phyloP scores from a whole-genome alignment of 2,797 vertebrate species.

The Monodelphis domestica region DNA sequence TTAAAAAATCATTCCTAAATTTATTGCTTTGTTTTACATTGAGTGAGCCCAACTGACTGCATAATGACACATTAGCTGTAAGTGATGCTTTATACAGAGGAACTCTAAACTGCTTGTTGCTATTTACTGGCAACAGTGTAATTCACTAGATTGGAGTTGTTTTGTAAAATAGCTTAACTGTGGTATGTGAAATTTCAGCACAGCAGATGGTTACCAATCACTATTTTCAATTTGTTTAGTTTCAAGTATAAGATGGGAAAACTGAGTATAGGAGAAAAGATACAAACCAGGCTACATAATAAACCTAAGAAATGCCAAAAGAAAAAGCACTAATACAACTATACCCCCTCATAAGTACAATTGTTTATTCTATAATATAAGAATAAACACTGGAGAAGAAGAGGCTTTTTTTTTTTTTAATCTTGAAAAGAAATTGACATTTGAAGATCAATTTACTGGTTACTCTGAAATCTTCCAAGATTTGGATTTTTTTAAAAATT shows the following conservation, averaged over 20 bases:
- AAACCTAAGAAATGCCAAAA: conserved; percentile 69
- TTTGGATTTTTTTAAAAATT: conserved; percentile 73
- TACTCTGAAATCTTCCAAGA: conserved; percentile 67
- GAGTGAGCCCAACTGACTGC: conserved; percentile 54
- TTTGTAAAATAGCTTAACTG: conserved; percentile 88
- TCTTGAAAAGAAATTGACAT: conserved; percentile 40
- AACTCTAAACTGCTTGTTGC: conserved; percentile 81
- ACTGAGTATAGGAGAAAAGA: conserved; percentile 70
- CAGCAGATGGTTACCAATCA: conserved; percentile 86
- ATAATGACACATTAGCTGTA: conserved; percentile 69
- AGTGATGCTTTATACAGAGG: conserved; percentile 80
- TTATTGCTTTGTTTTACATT: conserved; percentile 48
- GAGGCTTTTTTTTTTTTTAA: conserved; percentile 11
- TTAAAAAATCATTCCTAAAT: conserved; percentile 59
- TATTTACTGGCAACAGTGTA: conserved; percentile 82
- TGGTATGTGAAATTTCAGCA: conserved; percentile 86
- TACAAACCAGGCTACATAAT: conserved; percentile 61
- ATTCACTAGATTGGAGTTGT: conserved; percentile 86
- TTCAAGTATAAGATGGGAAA: conserved; percentile 77
- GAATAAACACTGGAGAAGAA: conserved; percentile 49
- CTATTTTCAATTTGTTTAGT: conserved; percentile 87
- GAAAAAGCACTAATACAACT: conserved; percentile 12
- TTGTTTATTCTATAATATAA: conserved; percentile 40
- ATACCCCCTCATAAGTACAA: neutral
- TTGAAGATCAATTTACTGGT: conserved; percentile 66